phyloP scores from a whole-genome alignment of 2,113 vertebrate species.

The Ceyx cyanopectus region DNA sequence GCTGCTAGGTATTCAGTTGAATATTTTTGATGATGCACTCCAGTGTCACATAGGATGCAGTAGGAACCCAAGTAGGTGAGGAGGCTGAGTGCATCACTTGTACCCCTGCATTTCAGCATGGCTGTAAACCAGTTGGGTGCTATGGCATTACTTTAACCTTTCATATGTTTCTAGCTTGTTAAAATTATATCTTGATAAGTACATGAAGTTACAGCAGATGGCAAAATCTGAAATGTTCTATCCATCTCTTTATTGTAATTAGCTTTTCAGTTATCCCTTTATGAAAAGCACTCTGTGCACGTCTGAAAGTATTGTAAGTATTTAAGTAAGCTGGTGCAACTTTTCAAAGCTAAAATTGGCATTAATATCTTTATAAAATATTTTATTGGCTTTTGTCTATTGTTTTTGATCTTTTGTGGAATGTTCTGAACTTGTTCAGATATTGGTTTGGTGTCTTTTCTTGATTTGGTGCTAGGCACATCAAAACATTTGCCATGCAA shows the following conservation, averaged over 20 bases:
- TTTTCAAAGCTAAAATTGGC: neutral
- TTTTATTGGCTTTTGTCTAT: neutral
- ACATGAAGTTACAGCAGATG: slow-evolving; percentile 58
- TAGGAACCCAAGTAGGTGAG: neutral
- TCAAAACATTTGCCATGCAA: accelerated
- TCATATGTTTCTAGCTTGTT: slow-evolving; percentile 50
- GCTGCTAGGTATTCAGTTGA: neutral
- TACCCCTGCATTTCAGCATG: neutral
- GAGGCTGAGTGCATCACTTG: neutral
- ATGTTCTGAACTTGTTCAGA: neutral
- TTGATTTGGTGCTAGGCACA: neutral
- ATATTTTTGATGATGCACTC: neutral
- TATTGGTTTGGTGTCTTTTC: neutral
- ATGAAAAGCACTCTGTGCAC: neutral
- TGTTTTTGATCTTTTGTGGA: neutral
- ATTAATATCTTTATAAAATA: neutral
- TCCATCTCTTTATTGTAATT: slow-evolving; percentile 48
- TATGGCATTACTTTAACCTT: slow-evolving; percentile 47
- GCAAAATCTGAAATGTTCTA: slow-evolving; percentile 52
- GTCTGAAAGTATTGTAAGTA: slow-evolving; percentile 27
- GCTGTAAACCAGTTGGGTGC: slow-evolving; percentile 16
- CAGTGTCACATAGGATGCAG: neutral
- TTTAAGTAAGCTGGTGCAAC: slow-evolving; percentile 8
- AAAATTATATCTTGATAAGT: slow-evolving; percentile 51
- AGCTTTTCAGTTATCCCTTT: slow-evolving; percentile 27